These are phyloP conservation scores for Antheraea pernyi DNA, from an alignment of 1,140 invertebrate genomes.

Conservation along the genomic window DNA sequence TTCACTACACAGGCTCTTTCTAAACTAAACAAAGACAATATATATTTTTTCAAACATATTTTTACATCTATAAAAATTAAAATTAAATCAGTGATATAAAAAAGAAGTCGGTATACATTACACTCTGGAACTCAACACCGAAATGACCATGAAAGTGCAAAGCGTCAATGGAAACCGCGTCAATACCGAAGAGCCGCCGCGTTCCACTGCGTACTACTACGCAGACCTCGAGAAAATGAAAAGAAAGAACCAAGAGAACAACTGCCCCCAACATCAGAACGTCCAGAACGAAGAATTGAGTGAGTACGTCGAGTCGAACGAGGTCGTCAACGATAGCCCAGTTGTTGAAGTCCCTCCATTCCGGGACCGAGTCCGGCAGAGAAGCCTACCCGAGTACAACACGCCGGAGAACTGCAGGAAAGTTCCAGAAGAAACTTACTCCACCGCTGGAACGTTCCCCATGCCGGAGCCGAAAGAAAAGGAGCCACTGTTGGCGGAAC, in stretches of 20 bases:
- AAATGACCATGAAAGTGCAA: constrained; percentile 22
- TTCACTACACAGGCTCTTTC: too few relatives aligned
- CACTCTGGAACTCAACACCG: background rate
- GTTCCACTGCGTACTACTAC: constrained; percentile 75
- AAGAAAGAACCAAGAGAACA: constrained; percentile 40
- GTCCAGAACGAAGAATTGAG: constrained; percentile 20
- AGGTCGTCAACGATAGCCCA: constrained; percentile 50
- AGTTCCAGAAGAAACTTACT: constrained; percentile 63
- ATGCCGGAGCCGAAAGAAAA: constrained; percentile 74
- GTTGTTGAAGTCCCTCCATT: constrained; percentile 61
- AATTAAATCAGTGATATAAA: background rate
- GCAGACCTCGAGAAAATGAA: constrained; percentile 67
- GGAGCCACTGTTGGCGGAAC: constrained; percentile 62
- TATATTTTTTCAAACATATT: too few relatives aligned
- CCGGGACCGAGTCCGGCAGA: constrained; percentile 43
- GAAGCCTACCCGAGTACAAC: constrained; percentile 48
- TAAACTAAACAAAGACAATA: too few relatives aligned
- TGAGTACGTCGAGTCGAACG: constrained; percentile 55
- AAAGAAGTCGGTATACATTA: background rate
- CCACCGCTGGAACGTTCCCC: constrained; percentile 72
- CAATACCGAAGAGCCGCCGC: constrained; percentile 51
- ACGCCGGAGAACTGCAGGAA: constrained; percentile 47
- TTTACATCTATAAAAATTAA: background rate
- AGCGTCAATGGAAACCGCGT: constrained; percentile 43
- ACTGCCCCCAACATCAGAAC: constrained; percentile 28